phyloP scores from a whole-genome alignment of 2,113 vertebrate genomes.

The Neotoma lepida region DNA sequence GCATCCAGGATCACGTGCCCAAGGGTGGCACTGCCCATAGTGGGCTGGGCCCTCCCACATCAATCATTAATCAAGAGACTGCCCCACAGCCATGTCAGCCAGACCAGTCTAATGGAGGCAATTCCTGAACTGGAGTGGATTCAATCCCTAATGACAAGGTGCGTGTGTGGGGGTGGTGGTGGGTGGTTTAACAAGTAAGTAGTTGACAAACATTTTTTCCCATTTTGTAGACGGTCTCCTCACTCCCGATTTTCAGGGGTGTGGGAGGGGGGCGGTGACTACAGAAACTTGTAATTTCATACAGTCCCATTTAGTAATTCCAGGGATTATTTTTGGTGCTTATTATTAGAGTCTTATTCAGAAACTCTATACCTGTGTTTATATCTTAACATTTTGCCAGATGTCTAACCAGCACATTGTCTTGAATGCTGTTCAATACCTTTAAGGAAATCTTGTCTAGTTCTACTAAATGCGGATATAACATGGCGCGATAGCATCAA shows the following conservation, averaged over 20 bases:
- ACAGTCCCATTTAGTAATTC: background rate
- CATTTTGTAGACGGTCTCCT: background rate
- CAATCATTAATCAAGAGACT: background rate
- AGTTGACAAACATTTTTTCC: background rate
- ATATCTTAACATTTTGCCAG: background rate
- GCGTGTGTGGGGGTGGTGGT: too few relatives aligned
- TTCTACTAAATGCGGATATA: background rate
- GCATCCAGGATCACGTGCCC: background rate
- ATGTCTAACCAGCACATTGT: background rate
- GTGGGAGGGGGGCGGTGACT: background rate
- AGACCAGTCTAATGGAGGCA: background rate
- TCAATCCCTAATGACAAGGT: background rate
- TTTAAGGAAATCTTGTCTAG: background rate
- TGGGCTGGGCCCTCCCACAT: background rate
- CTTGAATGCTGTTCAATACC: background rate
- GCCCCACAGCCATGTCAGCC: background rate
- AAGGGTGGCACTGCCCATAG: background rate
- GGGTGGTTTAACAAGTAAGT: background rate
- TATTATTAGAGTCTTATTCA: background rate
- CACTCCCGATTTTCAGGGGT: background rate
- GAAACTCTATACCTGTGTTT: background rate
- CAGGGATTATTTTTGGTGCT: background rate
- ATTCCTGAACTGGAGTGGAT: background rate
- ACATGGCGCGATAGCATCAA: background rate
- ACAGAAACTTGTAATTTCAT: background rate